phyloP scores from a whole-genome alignment of 2,888 invertebrate species.

The Tetheella fluctuosa region DNA sequence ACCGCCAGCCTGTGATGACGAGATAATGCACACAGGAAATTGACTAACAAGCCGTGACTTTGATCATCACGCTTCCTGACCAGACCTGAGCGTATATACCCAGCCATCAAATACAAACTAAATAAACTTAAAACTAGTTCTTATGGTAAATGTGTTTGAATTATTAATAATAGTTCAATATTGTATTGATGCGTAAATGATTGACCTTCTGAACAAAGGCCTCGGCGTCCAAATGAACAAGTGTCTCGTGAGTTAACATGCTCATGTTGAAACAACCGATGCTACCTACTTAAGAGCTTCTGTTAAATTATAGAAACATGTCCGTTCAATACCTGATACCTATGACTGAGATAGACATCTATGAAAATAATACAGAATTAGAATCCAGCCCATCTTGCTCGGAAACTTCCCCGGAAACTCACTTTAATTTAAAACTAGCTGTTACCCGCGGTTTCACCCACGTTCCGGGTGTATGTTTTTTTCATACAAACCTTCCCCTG shows the following conservation, averaged over 20 bases:
- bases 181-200: conserved; percentile 4
- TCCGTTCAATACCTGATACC: neutral
- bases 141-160: neutral
- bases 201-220: neutral
- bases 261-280: neutral
- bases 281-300: neutral
- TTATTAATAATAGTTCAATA: neutral
- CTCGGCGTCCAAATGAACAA: neutral
- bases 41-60: conserved; percentile 2
- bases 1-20: neutral
- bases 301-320: neutral
- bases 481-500: too few relatives aligned
- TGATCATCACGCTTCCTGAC: neutral
- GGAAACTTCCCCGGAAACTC: too few relatives aligned
- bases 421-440: too few relatives aligned
- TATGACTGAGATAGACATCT: neutral
- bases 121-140: too few relatives aligned
- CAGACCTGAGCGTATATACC: too few relatives aligned
- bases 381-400: too few relatives aligned
- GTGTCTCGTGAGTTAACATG: neutral
- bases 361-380: too few relatives aligned
- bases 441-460: too few relatives aligned
- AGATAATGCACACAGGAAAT: neutral
- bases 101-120: too few relatives aligned
- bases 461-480: too few relatives aligned